Evolutionary conservation across 2,888 invertebrate species (phyloP).

Genomic region (Danaus chrysippus): DNA sequence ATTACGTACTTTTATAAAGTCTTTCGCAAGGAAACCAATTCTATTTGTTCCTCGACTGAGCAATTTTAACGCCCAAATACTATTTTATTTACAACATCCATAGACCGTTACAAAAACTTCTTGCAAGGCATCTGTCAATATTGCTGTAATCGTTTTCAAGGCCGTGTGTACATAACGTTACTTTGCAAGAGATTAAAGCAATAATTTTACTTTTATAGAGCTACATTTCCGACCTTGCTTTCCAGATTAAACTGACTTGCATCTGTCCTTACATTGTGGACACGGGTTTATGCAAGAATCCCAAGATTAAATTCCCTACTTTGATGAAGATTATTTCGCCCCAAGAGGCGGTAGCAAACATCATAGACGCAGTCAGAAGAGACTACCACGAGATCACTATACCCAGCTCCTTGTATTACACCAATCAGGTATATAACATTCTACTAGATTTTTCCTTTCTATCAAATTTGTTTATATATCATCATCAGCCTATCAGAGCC

Average conservation of each 20-base stretch:
- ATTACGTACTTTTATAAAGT: too few species aligned
- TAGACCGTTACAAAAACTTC: neutral
- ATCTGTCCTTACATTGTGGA: conserved; percentile 94
- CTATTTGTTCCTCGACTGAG: neutral
- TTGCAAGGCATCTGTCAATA: neutral
- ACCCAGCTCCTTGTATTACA: conserved; percentile 77
- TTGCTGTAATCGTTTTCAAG: too few species aligned
- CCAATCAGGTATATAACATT: conserved; percentile 67
- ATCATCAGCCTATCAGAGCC: too few species aligned
- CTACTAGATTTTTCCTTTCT: too few species aligned
- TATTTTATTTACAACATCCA: too few species aligned
- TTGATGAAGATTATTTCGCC: conserved; percentile 82
- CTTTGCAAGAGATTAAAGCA: too few species aligned
- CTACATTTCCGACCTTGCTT: conserved; percentile 8
- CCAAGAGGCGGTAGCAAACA: conserved; percentile 81
- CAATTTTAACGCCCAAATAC: too few species aligned
- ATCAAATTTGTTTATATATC: too few species aligned
- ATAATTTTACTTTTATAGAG: too few species aligned
- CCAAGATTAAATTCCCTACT: conserved; percentile 83
- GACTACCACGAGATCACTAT: conserved; percentile 81
- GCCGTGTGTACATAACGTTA: too few species aligned
- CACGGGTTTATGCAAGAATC: conserved; percentile 90
- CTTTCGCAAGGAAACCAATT: too few species aligned
- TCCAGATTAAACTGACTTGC: conserved; percentile 86
- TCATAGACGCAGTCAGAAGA: conserved; percentile 83